Percentiles rank a stretch among this genome's conserved stretches.
Evolutionary conservation across 2,113 vertebrate species (phyloP).

Genomic region (Myrmecophaga tridactyla): DNA sequence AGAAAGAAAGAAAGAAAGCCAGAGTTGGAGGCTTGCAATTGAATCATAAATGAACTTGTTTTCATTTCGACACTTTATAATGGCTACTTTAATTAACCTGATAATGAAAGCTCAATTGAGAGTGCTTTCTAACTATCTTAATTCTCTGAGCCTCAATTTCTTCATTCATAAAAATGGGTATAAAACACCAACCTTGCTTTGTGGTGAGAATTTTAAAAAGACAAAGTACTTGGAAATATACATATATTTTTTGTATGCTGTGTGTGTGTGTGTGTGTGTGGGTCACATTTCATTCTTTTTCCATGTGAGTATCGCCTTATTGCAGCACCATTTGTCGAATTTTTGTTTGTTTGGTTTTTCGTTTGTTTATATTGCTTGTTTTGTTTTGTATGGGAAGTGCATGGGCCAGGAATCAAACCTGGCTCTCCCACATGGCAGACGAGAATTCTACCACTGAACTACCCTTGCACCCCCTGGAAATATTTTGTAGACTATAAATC

Average conservation of each 20-base stretch:
- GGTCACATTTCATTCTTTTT: no score
- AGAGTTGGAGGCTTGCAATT: background rate
- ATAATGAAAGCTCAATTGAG: background rate
- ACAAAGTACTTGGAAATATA: background rate
- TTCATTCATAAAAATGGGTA: background rate
- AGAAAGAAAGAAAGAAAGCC: background rate
- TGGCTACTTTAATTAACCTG: background rate
- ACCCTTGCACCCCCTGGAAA: no score
- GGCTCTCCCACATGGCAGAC: no score
- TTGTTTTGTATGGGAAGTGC: no score
- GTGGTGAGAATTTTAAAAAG: constrained; percentile 1
- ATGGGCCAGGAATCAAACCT: no score
- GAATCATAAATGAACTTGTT: background rate
- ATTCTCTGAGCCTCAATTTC: background rate
- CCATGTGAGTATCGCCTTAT: no score
- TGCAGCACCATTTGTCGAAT: no score
- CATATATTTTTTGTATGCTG: no score
- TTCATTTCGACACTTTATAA: background rate
- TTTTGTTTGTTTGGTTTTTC: no score
- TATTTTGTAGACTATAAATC: background rate
- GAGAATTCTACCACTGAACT: no score
- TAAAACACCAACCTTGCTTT: background rate
- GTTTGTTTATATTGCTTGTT: no score
- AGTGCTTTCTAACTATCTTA: background rate
- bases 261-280: no score